These are phyloP conservation scores for Neomorphus geoffroyi DNA, from an alignment of 2,797 vertebrate genomes.

Conservation along the genomic window DNA sequence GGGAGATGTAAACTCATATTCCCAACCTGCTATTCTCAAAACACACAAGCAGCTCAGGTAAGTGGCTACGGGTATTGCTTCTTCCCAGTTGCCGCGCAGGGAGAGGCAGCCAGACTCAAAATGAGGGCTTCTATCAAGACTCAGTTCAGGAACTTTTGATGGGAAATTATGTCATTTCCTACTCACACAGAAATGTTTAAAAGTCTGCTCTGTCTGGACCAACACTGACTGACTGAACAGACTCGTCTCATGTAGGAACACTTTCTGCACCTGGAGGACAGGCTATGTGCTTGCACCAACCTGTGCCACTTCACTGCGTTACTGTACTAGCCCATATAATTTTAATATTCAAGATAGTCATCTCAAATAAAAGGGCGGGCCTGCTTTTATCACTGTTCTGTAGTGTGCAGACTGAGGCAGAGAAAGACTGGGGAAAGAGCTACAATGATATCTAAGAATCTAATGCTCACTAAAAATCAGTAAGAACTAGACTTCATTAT, in stretches of 20 bases:
- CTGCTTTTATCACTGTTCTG: not conserved
- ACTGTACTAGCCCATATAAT: not conserved
- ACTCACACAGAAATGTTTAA: not conserved
- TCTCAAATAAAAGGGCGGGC: not conserved
- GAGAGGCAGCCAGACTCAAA: not conserved
- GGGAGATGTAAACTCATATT: not conserved
- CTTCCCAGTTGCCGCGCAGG: not conserved
- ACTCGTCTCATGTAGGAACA: not conserved
- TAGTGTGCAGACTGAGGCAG: not conserved
- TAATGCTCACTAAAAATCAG: not conserved
- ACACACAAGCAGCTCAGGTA: not conserved
- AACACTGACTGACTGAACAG: not conserved
- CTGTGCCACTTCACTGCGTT: not conserved
- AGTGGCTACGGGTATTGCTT: not conserved
- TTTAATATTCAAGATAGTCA: not conserved
- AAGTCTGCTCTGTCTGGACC: not conserved
- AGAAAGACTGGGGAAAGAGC: not conserved
- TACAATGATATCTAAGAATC: constrained; percentile 3
- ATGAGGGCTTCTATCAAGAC: not conserved
- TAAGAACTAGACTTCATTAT: not conserved
- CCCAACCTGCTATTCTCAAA: not conserved
- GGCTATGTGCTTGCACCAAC: not conserved
- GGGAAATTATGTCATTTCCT: not conserved
- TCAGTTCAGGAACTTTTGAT: not conserved
- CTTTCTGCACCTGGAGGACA: not conserved